Percentiles rank a stretch among this genome's conserved stretches.
Conservation (phyloP, 2,888 invertebrate species). For the Spilarctia lutea region DNA sequence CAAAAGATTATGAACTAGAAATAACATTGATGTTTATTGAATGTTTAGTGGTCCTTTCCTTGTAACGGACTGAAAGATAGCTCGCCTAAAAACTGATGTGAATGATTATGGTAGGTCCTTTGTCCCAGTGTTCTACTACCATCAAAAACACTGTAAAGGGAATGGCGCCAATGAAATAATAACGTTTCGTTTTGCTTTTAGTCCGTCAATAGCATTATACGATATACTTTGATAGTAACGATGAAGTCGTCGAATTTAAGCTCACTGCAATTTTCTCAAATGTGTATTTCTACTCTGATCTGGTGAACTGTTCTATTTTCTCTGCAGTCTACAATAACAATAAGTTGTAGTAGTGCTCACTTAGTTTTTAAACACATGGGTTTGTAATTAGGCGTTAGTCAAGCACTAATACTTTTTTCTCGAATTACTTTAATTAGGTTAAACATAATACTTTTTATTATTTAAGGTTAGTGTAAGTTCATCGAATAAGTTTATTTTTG, state of each 20-base stretch:
- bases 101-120: background rate
- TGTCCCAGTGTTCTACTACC: background rate
- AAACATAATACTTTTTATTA: background rate
- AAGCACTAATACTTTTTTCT: background rate
- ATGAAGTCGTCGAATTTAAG: background rate
- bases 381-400: background rate
- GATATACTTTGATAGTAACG: background rate
- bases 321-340: background rate
- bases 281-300: background rate
- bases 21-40: constrained; percentile 2
- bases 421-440: background rate
- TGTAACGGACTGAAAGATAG: constrained; percentile 33
- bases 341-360: background rate
- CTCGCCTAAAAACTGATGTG: background rate
- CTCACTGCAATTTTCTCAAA: background rate
- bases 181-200: background rate
- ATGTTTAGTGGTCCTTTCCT: constrained; percentile 17
- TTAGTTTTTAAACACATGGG: background rate
- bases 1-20: background rate
- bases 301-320: background rate
- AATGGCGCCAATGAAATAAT: background rate
- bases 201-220: background rate
- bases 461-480: constrained; percentile 8
- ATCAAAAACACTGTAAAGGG: background rate
- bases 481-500: constrained; percentile 14